Evolutionary conservation across 2,113 vertebrate species (phyloP), one percentile per base, ranked within the genome.

Genomic region (Tachysurus vachellii): DNA sequence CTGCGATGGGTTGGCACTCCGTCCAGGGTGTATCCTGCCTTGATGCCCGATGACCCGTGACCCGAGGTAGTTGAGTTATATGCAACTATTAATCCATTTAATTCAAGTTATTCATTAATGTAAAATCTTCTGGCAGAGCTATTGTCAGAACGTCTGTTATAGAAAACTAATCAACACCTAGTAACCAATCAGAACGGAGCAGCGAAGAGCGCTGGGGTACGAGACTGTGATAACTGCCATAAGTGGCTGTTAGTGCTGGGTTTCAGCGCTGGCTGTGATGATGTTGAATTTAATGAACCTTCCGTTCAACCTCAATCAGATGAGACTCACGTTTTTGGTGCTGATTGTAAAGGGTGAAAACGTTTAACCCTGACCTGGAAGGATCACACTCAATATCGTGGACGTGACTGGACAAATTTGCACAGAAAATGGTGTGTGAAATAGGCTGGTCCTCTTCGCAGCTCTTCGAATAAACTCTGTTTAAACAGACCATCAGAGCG

Each of bases 341-440:
- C 26, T 81, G 79, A 81, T 44, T 61, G 31, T 81, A 26, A 21
- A 61, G 5, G 56, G 44, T 61, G 80, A 57, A 84, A 91, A 81
- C 95, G 92, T 93, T 96, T 95, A 95, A 94, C 93, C 94, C 93
- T 91, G 53, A 94, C 91, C 90, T 89, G 90, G 93, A 91, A 94
- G 92, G 92, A 90, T 92, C 91, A 95, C 88, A 94, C 94, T 94
- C 95, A 95, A 94, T 89, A 95, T 90, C 89, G 85, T 89, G 85
- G 91, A 90, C 93, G 89, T 91, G 95, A 93, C 93, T 28, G 94
- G 94, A 97, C 96, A 96, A 95, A 96, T 96, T 96, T 95, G 93
- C 94, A 95, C 94, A 93, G 94, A 94, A 96, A 96, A 96, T 96
- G 95, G 95, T 90, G 96, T 95, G 53, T 7, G 28, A 57, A 70